phyloP scores from a whole-genome alignment of 2,113 vertebrate species.

The Eretmochelys imbricata region DNA sequence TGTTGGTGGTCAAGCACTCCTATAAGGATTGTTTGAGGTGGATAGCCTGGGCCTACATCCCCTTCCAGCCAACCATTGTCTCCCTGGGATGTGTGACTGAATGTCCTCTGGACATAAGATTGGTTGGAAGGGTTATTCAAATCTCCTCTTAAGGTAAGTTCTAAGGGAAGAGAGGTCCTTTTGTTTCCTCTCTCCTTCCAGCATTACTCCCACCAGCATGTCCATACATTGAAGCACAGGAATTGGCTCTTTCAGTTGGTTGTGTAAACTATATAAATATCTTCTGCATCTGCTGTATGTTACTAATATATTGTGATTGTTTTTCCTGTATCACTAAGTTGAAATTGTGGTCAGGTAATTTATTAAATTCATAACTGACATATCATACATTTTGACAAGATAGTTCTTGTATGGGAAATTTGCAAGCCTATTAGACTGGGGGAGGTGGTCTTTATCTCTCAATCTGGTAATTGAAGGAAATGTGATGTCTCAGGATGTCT shows the following conservation, averaged over 20 bases:
- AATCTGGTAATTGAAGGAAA: neutral
- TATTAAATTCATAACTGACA: neutral
- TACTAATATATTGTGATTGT: neutral
- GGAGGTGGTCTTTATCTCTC: neutral
- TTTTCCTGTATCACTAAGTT: neutral
- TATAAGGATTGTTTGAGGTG: too few relatives aligned
- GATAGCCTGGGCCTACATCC: too few relatives aligned
- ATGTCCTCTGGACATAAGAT: too few relatives aligned
- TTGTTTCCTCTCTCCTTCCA: neutral
- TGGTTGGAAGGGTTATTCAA: neutral
- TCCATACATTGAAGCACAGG: neutral
- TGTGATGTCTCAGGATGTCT: neutral
- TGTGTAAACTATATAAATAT: neutral
- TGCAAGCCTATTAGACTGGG: neutral
- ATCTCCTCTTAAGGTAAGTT: neutral
- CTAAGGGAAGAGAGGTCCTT: neutral
- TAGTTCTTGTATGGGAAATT: neutral
- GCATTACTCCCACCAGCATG: neutral
- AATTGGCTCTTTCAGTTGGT: neutral
- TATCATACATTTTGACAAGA: neutral
- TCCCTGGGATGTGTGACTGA: too few relatives aligned
- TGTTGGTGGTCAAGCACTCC: too few relatives aligned
- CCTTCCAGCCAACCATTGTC: too few relatives aligned
- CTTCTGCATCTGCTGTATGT: neutral
- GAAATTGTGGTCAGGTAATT: neutral